These are phyloP conservation scores for Emmelina monodactyla DNA, from an alignment of 2,888 invertebrate species.

Conservation along the genomic window DNA sequence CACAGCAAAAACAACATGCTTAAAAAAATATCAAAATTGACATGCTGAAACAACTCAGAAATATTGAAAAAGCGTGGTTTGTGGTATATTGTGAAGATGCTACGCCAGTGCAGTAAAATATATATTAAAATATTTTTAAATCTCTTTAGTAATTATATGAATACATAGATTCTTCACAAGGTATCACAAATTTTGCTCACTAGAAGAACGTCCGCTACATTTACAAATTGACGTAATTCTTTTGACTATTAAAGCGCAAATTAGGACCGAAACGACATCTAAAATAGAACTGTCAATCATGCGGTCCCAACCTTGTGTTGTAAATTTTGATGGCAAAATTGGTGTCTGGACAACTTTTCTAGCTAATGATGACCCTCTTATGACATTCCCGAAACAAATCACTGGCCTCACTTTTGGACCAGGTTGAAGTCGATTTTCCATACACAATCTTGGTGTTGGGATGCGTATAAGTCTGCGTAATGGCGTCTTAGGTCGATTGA, in stretches of 20 bases:
- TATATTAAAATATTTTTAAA: neutral
- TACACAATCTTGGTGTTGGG: slow-evolving; percentile 41
- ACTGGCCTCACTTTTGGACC: slow-evolving; percentile 31
- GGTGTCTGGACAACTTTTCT: slow-evolving; percentile 55
- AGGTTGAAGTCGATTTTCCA: slow-evolving; percentile 34
- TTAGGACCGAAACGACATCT: slow-evolving; percentile 24
- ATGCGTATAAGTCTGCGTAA: slow-evolving; percentile 41
- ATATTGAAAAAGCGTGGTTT: slow-evolving; percentile 23
- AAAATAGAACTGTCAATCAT: slow-evolving; percentile 13
- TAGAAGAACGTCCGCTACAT: neutral
- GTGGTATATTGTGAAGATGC: slow-evolving; percentile 28
- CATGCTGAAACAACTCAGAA: slow-evolving; percentile 13
- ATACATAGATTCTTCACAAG: slow-evolving; percentile 24
- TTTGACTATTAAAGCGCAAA: slow-evolving; percentile 21
- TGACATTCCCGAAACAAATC: slow-evolving; percentile 27
- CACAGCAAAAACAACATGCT: too few relatives aligned
- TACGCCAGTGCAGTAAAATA: slow-evolving; percentile 22
- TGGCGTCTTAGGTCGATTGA: slow-evolving; percentile 43
- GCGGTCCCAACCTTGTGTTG: slow-evolving; percentile 40
- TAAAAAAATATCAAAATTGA: slow-evolving; percentile 16
- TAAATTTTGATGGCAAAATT: slow-evolving; percentile 63
- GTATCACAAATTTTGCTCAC: slow-evolving; percentile 20
- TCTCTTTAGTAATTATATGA: too few relatives aligned
- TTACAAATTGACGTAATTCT: neutral
- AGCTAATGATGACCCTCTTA: slow-evolving; percentile 49